phyloP scores from a whole-genome alignment of 2,888 invertebrate species.

The Galerucella pusilla region DNA sequence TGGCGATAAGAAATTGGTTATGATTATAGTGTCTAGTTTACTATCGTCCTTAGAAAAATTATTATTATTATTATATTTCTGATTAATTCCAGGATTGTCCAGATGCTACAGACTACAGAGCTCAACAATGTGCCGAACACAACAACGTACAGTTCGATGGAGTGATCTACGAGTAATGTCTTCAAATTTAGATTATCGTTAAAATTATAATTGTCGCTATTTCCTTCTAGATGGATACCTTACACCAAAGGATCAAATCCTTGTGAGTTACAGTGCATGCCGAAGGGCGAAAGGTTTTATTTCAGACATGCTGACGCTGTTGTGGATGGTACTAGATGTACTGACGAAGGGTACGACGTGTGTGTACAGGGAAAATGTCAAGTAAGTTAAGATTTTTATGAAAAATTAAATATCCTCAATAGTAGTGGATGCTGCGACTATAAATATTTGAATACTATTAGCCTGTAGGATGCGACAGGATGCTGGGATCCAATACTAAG shows the following conservation, averaged over 20 bases:
- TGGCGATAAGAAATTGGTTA: too few relatives aligned
- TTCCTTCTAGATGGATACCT: slow-evolving; percentile 81
- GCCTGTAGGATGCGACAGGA: slow-evolving; percentile 95
- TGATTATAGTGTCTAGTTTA: too few relatives aligned
- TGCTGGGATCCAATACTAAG: slow-evolving; percentile 86
- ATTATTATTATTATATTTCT: neutral
- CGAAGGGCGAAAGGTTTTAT: slow-evolving; percentile 90
- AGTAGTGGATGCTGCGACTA: neutral
- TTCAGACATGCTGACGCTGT: slow-evolving; percentile 85
- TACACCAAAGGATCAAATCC: slow-evolving; percentile 88
- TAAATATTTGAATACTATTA: slow-evolving; percentile 56
- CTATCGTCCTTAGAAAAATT: too few relatives aligned
- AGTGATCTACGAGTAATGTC: slow-evolving; percentile 80
- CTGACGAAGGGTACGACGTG: slow-evolving; percentile 85
- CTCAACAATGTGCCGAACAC: slow-evolving; percentile 89
- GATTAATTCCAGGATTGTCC: slow-evolving; percentile 77
- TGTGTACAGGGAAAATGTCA: slow-evolving; percentile 95
- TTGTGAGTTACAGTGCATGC: slow-evolving; percentile 97
- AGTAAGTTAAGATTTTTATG: slow-evolving; percentile 67
- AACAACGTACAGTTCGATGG: slow-evolving; percentile 86
- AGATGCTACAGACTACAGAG: slow-evolving; percentile 82
- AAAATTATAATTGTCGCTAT: neutral
- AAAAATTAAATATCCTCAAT: neutral
- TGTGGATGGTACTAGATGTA: slow-evolving; percentile 86
- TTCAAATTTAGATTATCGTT: slow-evolving; percentile 14